These are phyloP conservation scores for Ypsolopha scabrella DNA, from an alignment of 2,888 invertebrate genomes.

Conservation along the genomic window DNA sequence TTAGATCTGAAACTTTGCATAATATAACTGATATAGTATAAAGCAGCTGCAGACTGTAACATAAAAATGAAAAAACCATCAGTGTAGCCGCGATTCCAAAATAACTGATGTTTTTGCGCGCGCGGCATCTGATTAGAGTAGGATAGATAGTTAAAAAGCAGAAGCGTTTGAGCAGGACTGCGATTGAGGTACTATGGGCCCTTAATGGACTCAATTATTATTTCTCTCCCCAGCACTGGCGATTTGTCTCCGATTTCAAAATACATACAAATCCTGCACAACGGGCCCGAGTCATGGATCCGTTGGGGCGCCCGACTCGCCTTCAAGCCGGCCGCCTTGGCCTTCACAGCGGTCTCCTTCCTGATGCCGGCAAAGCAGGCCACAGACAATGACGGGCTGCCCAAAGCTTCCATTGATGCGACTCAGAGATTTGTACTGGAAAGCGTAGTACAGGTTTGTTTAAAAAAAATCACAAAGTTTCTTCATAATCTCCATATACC, in stretches of 20 bases:
- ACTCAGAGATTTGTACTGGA: constrained; percentile 56
- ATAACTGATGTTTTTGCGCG: too few relatives aligned
- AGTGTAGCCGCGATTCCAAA: too few relatives aligned
- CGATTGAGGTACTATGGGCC: too few relatives aligned
- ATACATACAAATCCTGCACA: constrained; percentile 52
- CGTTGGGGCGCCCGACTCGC: constrained; percentile 55
- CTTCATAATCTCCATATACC: constrained; percentile 4
- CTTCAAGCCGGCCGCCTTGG: constrained; percentile 49
- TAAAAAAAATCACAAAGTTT: background rate
- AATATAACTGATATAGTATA: too few relatives aligned
- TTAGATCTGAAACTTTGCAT: too few relatives aligned
- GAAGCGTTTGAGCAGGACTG: too few relatives aligned
- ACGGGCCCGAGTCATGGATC: constrained; percentile 54
- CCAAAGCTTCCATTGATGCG: constrained; percentile 47
- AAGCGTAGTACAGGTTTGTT: constrained; percentile 41
- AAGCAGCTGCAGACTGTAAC: too few relatives aligned
- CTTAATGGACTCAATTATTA: too few relatives aligned
- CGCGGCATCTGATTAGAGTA: too few relatives aligned
- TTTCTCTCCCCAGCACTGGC: constrained; percentile 30
- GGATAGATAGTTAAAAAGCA: too few relatives aligned
- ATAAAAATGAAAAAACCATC: too few relatives aligned
- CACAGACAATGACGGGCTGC: constrained; percentile 43
- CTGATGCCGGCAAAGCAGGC: constrained; percentile 39
- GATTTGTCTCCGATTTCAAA: constrained; percentile 46
- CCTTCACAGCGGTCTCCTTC: constrained; percentile 42